Conservation (phyloP, 1,140 invertebrate genomes). For the Chrysomallon squamiferum region DNA sequence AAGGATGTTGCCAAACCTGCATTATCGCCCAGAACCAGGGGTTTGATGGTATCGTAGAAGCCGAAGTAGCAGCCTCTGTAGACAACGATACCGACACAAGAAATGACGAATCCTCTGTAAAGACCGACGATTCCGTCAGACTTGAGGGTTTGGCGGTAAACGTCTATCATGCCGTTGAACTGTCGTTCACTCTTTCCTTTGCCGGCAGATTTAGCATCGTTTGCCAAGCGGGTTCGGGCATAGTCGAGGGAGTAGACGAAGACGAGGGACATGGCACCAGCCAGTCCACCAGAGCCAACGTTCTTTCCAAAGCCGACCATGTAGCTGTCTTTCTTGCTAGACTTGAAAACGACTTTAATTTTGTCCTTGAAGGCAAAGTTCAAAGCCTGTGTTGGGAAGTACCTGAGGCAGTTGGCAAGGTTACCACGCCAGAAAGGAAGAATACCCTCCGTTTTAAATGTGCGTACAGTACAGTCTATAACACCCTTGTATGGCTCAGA, state of each 20-base stretch:
- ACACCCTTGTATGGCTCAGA: slow-evolving; percentile 50
- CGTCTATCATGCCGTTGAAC: slow-evolving; percentile 85
- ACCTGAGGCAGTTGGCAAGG: slow-evolving; percentile 68
- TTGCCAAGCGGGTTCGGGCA: slow-evolving; percentile 80
- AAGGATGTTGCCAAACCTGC: slow-evolving; percentile 83
- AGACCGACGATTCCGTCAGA: slow-evolving; percentile 83
- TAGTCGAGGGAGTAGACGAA: slow-evolving; percentile 95
- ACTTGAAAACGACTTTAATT: slow-evolving; percentile 73
- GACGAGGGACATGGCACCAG: slow-evolving; percentile 87
- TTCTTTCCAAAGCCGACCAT: slow-evolving; percentile 63
- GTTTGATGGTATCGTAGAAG: slow-evolving; percentile 89
- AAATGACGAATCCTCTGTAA: slow-evolving; percentile 90
- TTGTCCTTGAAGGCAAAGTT: slow-evolving; percentile 93
- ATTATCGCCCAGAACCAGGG: slow-evolving; percentile 78
- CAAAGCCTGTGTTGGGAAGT: slow-evolving; percentile 92
- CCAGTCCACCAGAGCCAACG: slow-evolving; percentile 88
- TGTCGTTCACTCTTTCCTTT: slow-evolving; percentile 78
- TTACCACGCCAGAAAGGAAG: slow-evolving; percentile 63
- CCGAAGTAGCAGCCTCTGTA: slow-evolving; percentile 88
- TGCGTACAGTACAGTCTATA: slow-evolving; percentile 53
- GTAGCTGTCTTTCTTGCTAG: slow-evolving; percentile 40
- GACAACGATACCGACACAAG: slow-evolving; percentile 65
- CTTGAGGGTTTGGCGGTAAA: slow-evolving; percentile 84
- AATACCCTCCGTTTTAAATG: slow-evolving; percentile 43
- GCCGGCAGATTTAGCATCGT: slow-evolving; percentile 69